Conservation (phyloP, 2,888 invertebrate species). For the Megalurothrips usitatus region DNA sequence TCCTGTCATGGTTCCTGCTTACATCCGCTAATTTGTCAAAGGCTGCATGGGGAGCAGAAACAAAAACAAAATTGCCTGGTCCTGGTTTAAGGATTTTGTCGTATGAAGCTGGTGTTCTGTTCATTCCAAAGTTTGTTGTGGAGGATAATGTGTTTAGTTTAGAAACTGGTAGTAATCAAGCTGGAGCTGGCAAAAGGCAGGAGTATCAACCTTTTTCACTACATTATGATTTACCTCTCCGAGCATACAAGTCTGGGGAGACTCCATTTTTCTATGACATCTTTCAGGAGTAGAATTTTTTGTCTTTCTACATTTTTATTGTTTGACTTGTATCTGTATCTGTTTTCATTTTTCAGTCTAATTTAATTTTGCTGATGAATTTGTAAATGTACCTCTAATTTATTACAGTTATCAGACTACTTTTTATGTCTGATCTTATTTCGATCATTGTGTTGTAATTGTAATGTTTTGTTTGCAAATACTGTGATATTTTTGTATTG, state of each 20-base stretch:
- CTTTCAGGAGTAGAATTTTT: conserved; percentile 42
- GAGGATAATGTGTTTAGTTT: conserved; percentile 39
- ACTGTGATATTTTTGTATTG: background rate
- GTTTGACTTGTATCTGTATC: background rate
- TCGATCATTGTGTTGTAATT: background rate
- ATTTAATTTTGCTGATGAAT: background rate
- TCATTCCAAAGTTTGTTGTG: conserved; percentile 73
- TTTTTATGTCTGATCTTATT: background rate
- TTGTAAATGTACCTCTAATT: background rate
- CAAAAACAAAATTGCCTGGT: conserved; percentile 53
- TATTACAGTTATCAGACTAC: background rate
- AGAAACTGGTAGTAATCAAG: conserved; percentile 53
- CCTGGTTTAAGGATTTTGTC: conserved; percentile 63
- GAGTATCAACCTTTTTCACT: conserved; percentile 53
- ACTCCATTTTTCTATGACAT: conserved; percentile 65
- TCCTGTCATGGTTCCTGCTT: conserved; percentile 75
- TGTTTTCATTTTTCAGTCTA: background rate
- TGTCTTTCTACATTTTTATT: background rate
- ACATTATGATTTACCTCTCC: conserved; percentile 78
- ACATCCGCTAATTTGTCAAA: conserved; percentile 95
- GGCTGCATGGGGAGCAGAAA: conserved; percentile 87
- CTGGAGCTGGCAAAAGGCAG: conserved; percentile 5
- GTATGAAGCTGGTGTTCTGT: conserved; percentile 87
- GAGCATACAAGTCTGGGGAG: conserved; percentile 64
- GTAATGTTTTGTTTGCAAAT: background rate